Evolutionary conservation across 2,888 invertebrate species (phyloP).

Genomic region (Megalurothrips usitatus): DNA sequence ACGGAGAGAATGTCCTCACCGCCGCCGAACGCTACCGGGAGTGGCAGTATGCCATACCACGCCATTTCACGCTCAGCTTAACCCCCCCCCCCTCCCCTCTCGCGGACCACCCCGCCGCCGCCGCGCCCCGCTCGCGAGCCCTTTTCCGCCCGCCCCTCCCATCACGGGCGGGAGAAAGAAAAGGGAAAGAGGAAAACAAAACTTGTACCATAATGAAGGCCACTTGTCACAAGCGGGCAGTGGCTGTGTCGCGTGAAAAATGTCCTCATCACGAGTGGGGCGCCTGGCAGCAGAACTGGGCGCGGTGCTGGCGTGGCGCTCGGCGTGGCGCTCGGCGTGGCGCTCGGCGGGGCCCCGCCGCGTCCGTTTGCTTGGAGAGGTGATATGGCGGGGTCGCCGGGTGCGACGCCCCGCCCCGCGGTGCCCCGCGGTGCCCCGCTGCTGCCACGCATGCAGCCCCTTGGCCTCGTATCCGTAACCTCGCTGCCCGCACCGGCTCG

Average conservation of each 20-base stretch:
- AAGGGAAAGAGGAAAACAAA: neutral
- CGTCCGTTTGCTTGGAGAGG: neutral
- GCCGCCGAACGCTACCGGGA: too few species aligned
- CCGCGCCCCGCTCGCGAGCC: neutral
- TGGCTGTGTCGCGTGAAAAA: constrained; percentile 24
- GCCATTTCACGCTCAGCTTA: too few species aligned
- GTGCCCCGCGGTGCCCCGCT: too few species aligned
- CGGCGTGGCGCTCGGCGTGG: too few species aligned
- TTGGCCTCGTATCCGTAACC: neutral
- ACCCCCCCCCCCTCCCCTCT: neutral
- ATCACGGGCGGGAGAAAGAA: too few species aligned
- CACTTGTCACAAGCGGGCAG: constrained; percentile 21
- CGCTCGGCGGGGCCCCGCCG: neutral
- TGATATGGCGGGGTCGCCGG: neutral
- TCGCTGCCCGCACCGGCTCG: too few species aligned
- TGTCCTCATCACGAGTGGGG: constrained; percentile 14
- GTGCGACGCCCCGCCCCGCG: neutral
- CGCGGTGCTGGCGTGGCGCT: neutral
- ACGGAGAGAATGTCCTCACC: too few species aligned
- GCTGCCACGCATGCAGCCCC: neutral
- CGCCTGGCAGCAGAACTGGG: neutral
- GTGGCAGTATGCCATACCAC: too few species aligned
- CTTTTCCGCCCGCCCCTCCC: neutral
- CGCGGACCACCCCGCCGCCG: neutral
- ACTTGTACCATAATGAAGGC: constrained; percentile 17